Evolutionary conservation across 2,888 invertebrate genomes (phyloP).

Genomic region (Caenorhabditis plicata): DNA sequence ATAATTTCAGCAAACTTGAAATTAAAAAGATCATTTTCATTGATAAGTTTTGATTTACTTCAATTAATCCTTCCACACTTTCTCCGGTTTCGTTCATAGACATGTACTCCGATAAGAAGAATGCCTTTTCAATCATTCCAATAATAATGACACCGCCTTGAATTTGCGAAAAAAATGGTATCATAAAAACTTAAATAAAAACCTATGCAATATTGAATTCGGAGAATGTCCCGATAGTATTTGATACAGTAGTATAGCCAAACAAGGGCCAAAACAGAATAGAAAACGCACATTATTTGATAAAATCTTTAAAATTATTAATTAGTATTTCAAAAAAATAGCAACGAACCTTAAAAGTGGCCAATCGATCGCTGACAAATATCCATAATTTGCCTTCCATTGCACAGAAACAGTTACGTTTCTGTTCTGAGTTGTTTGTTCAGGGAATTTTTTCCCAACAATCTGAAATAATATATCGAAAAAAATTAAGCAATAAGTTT

Average conservation of each 20-base stretch:
- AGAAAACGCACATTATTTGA: constrained; percentile 84
- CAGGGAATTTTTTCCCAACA: constrained; percentile 25
- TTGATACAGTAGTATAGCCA: constrained; percentile 83
- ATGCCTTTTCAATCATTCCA: constrained; percentile 75
- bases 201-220: constrained; percentile 95
- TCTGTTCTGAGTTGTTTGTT: constrained; percentile 7
- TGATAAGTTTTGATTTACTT: too few species aligned
- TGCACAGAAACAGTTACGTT: constrained; percentile 44
- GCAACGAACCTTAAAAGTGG: constrained; percentile 72
- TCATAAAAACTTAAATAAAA: too few species aligned
- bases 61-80: constrained; percentile 67
- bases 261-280: constrained; percentile 78
- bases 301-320: constrained; percentile 75
- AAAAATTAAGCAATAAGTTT: background rate
- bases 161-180: too few species aligned
- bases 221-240: constrained; percentile 85
- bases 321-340: background rate
- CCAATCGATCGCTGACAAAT: constrained; percentile 85
- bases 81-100: constrained; percentile 75
- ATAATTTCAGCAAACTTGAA: constrained; percentile 85
- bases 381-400: constrained; percentile 73
- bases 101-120: constrained; percentile 86
- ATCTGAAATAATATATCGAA: constrained; percentile 5
- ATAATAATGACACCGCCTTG: constrained; percentile 64
- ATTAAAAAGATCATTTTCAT: too few species aligned